phyloP scores from a whole-genome alignment of 2,888 invertebrate genomes.

The Pseudolycoriella hygida region DNA sequence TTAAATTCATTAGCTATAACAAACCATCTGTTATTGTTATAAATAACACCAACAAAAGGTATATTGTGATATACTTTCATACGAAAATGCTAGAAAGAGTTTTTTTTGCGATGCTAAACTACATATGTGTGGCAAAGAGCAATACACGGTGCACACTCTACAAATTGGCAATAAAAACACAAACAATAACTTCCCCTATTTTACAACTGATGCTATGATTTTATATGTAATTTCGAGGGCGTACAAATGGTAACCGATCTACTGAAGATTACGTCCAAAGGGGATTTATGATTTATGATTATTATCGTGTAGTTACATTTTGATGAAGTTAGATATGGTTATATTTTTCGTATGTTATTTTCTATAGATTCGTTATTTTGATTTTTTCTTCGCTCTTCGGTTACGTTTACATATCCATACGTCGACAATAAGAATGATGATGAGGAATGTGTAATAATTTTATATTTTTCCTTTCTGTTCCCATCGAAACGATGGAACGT shows the following conservation, averaged over 20 bases:
- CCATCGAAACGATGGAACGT: too few relatives aligned
- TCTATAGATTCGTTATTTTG: too few relatives aligned
- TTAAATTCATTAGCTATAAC: not conserved
- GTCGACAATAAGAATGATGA: too few relatives aligned
- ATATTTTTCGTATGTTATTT: too few relatives aligned
- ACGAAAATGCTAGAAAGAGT: too few relatives aligned
- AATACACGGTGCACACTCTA: slow-evolving; percentile 13
- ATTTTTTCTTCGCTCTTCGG: too few relatives aligned
- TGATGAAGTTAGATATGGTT: slow-evolving; percentile 4
- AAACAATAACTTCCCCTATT: not conserved
- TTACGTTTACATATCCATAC: too few relatives aligned
- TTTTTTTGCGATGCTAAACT: too few relatives aligned
- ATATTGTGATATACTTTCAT: not conserved
- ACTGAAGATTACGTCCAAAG: not conserved
- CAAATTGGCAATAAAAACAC: slow-evolving; percentile 25
- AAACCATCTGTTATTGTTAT: slow-evolving; percentile 19
- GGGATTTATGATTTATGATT: slow-evolving; percentile 1
- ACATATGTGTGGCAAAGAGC: too few relatives aligned
- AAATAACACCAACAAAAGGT: slow-evolving; percentile 15
- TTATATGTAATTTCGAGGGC: slow-evolving; percentile 2
- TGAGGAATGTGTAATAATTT: too few relatives aligned
- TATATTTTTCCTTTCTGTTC: too few relatives aligned
- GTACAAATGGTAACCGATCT: not conserved
- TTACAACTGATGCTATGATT: slow-evolving; percentile 4
- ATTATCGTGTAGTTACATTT: slow-evolving; percentile 2